Evolutionary conservation across 2,113 vertebrate species (phyloP), one percentile per base, ranked within the genome.

Genomic region (Gymnarchus niloticus): DNA sequence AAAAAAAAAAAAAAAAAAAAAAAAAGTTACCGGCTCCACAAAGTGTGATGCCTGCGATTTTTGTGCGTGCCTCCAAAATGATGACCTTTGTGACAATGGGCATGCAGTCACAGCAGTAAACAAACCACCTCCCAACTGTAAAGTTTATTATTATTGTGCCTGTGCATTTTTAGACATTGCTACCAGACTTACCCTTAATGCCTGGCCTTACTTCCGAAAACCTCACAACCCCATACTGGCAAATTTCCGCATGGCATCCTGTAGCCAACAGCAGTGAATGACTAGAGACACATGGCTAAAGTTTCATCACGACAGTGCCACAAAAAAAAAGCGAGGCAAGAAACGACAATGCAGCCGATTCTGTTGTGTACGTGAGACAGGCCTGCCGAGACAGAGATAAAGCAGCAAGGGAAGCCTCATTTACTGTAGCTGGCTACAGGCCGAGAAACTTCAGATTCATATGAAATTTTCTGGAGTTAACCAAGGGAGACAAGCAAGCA

Each of bases 331-430:
- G 33, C 19, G 8, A 48, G 19, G 25, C 19, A 3, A 48, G 19
- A 17, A 88, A 86, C 87, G 86, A 87, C 12, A 37, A 85, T 19
- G 86, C 89, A 89, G 92, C 93, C 86, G 83, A 93, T 92, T 91
- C 92, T 91, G 90, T 89, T 93, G 92, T 93, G 92, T 92, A 93
- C 90, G 90, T 91, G 88, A 89, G 86, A 84, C 41, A 81, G 85
- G 90, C 88, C 83, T 81, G 69, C 52, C 1, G 85, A 56, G 85
- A 59, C 88, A 84, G 84, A 81, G 61, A 52, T 21, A 12, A 65
- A 33, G 82, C 25, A 44, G 82, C 73, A 83, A 49, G 86, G 87
- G 80, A 81, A 90, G 86, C 88, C 65, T 12, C 86, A 86, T 92
- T 92, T 93, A 93, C 91, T 93, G 89, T 93, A 92, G 89, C 87